These are phyloP conservation scores for Cantharis nigra DNA, from an alignment of 2,888 invertebrate species.

Conservation along the genomic window DNA sequence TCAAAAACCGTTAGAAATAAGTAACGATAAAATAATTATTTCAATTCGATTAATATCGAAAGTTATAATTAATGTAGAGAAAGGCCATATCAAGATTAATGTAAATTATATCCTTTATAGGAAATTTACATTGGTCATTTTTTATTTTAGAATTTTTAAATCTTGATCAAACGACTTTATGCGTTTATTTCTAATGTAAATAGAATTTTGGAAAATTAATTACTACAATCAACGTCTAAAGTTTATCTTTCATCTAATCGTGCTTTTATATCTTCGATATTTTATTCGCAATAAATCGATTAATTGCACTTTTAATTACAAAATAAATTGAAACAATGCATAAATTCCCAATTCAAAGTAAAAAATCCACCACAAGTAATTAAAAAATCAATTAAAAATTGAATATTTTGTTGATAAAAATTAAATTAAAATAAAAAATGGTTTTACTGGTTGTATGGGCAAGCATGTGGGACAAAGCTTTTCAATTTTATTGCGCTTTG, in stretches of 20 bases:
- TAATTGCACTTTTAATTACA: not conserved
- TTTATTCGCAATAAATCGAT: not conserved
- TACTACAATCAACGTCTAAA: not conserved
- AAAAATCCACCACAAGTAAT: not conserved
- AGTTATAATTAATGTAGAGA: not conserved
- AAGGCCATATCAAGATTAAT: not conserved
- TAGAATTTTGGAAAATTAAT: not conserved
- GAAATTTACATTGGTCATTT: not conserved
- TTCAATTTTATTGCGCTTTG: not conserved
- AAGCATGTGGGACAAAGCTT: not conserved
- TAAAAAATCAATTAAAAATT: not conserved
- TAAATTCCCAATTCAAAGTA: not conserved
- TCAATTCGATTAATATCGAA: not conserved
- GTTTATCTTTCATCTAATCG: not conserved
- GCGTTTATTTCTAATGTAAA: not conserved
- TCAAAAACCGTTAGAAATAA: not conserved
- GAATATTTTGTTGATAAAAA: not conserved
- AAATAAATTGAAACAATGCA: not conserved
- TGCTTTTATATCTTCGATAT: not conserved
- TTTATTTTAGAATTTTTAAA: not conserved
- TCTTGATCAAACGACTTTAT: not conserved
- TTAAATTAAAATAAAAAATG: not conserved
- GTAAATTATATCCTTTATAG: not conserved
- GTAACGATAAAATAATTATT: not conserved
- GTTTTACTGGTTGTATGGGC: not conserved